Conservation (phyloP, 2,797 vertebrate species). For the Falco cherrug region DNA sequence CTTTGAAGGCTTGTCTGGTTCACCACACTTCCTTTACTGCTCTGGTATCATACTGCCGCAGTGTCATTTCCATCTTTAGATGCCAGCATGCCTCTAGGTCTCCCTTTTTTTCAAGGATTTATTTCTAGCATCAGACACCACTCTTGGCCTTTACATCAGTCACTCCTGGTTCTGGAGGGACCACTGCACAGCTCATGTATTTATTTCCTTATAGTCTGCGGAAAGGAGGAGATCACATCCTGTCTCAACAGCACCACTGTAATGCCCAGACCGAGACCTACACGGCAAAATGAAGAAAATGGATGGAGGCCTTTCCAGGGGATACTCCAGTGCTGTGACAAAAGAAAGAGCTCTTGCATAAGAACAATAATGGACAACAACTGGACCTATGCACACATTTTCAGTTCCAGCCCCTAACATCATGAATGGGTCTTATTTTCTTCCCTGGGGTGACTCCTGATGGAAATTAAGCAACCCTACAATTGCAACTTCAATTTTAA, state of each 20-base stretch:
- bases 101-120: background rate
- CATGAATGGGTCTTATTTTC: background rate
- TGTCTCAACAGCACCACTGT: background rate
- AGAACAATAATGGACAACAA: background rate
- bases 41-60: background rate
- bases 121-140: background rate
- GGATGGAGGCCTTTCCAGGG: background rate
- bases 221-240: background rate
- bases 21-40: background rate
- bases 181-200: background rate
- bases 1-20: background rate
- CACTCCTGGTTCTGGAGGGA: background rate
- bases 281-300: background rate
- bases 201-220: background rate
- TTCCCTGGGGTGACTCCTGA: background rate
- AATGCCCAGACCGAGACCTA: background rate
- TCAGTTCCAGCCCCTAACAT: background rate
- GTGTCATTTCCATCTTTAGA: background rate
- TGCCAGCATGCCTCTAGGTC: background rate
- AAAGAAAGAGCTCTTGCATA: background rate
- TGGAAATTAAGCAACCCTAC: background rate
- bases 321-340: background rate
- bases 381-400: rapidly evolving
- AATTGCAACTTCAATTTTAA: background rate
- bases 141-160: background rate